Conservation (phyloP, 2,113 vertebrate genomes). For the Calyptomena viridis region DNA sequence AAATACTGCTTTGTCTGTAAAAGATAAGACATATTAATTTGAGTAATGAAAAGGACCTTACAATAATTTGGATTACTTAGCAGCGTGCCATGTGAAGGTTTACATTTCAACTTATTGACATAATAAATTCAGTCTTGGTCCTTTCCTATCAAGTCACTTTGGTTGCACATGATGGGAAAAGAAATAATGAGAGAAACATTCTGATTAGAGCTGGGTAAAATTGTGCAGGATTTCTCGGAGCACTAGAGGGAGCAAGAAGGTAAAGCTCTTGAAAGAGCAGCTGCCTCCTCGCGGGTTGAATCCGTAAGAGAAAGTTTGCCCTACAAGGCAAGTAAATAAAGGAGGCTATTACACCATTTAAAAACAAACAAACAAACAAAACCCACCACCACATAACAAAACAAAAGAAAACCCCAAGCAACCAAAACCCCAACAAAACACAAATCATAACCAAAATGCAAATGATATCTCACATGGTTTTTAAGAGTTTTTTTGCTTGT, state of each 20-base stretch:
- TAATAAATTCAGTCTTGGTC: background rate
- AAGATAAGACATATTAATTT: background rate
- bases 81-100: background rate
- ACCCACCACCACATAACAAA: too few relatives aligned
- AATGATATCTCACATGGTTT: background rate
- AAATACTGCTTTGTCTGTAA: background rate
- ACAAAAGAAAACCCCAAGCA: background rate
- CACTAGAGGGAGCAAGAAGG: slow-evolving; percentile 50
- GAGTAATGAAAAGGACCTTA: background rate
- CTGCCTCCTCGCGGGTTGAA: background rate
- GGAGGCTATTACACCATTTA: background rate
- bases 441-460: background rate
- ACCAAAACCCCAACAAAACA: background rate
- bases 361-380: background rate
- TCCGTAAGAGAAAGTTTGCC: background rate
- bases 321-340: background rate
- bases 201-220: background rate
- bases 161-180: rapidly evolving
- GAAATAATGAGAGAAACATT: background rate
- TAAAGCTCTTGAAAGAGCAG: background rate
- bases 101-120: background rate
- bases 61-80: background rate
- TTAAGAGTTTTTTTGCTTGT: background rate
- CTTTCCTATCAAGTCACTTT: background rate
- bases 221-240: background rate